phyloP scores from a whole-genome alignment of 2,113 vertebrate genomes.

The Atrichornis clamosus region DNA sequence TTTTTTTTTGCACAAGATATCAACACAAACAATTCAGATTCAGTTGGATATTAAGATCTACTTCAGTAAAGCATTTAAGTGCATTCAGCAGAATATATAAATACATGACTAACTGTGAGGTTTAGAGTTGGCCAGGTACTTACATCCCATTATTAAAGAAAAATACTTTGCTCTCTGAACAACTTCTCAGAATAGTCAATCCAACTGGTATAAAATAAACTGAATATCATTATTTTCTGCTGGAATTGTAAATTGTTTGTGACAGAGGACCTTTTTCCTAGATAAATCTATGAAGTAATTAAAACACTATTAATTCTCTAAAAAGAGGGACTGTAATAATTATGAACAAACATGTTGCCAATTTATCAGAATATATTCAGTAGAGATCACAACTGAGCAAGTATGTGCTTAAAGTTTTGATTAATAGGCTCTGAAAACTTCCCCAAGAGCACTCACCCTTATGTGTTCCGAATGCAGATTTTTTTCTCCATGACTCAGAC shows the following conservation, averaged over 20 bases:
- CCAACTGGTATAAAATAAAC: not conserved
- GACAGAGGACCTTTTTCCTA: not conserved
- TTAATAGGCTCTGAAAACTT: not conserved
- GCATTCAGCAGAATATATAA: not conserved
- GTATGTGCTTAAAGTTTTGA: not conserved
- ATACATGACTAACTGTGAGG: not conserved
- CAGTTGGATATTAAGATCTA: not conserved
- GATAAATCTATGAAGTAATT: not conserved
- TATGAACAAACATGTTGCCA: not conserved
- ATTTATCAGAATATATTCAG: not conserved
- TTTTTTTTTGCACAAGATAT: not conserved
- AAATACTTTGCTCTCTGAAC: not conserved
- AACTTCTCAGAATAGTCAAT: not conserved
- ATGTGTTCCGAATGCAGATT: not conserved
- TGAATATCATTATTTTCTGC: not conserved
- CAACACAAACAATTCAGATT: not conserved
- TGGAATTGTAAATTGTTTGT: not conserved
- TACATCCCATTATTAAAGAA: not conserved
- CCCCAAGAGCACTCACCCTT: not conserved
- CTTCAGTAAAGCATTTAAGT: not conserved
- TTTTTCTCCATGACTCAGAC: not conserved
- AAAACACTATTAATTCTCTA: not conserved
- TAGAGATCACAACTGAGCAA: not conserved
- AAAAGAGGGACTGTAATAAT: not conserved
- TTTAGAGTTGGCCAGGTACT: not conserved